Base-by-base conservation (phyloP, 2,797 vertebrate species). In the Sebastiscus tertius region DNA sequence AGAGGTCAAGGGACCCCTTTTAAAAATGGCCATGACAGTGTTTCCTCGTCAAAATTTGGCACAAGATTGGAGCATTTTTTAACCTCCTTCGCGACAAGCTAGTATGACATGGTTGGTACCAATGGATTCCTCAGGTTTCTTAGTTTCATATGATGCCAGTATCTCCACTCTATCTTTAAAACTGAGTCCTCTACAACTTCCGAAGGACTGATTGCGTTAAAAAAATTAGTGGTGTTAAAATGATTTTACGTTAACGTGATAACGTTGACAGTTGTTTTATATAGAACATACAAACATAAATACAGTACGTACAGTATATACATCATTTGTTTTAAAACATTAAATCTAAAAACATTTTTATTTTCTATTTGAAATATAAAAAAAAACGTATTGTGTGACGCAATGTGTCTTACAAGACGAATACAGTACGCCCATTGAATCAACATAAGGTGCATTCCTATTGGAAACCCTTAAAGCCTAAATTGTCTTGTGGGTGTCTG, bases 401-500 rank as follows among this genome's bases (percentile, higher is more conserved):
- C 33, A 68, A 79, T 29, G 22, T 39, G 13, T 22, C 52, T 80
- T 29, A 33, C 52, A 60, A 29, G n/a, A 72, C 46, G 59, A 73
- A 81, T 52, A 61, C 33, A 75, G 33, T 26, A 20, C 58, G 79
- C 39, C 56, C 13, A 64, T 18, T 54, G 27, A 72, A 55, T 73
- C 29, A 79, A 80, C 27, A 49, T 65, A 42, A 26, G 60, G 36
- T 8, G 20, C 46, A 75, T 79, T 85, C 64, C 65, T 78, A 55
- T 18, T 55, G 46, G 56, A 69, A 75, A 66, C 49, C 42, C 36
- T 69, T 62, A 56, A 72, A 78, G 42, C 68, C 59, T 60, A 49
- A 82, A 79, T 74, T 64, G 69, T 84, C 54, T 56, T 61, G 54
- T 27, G 69, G 63, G 56, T 69, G 61, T 84, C 74, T 81, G 59